Evolutionary conservation across 2,797 vertebrate genomes (phyloP).

Genomic region (Anabacerthia variegaticeps): DNA sequence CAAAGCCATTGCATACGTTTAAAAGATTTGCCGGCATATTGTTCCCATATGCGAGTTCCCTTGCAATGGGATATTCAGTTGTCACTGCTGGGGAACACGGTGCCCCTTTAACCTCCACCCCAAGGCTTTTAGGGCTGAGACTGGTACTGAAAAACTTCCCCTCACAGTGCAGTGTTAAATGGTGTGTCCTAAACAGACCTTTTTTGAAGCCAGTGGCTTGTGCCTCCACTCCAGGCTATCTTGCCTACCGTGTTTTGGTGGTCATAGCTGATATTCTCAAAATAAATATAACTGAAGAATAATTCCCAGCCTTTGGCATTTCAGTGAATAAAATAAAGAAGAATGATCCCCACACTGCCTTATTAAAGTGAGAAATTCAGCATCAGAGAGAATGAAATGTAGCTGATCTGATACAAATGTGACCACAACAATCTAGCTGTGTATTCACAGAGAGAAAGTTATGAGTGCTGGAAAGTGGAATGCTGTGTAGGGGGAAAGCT

Average conservation of each 20-base stretch:
- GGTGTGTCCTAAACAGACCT: not conserved
- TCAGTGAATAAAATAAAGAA: not conserved
- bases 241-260: not conserved
- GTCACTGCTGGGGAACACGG: slow-evolving; percentile 39
- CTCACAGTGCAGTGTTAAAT: not conserved
- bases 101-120: slow-evolving; percentile 68
- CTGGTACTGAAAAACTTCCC: slow-evolving; percentile 20
- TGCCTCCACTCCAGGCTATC: not conserved
- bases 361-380: not conserved
- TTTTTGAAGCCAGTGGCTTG: not conserved
- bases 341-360: not conserved
- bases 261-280: not conserved
- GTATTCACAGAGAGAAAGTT: slow-evolving; percentile 35
- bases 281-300: not conserved
- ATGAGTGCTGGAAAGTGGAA: slow-evolving; percentile 26
- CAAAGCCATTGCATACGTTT: slow-evolving; percentile 58
- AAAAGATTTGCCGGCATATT: slow-evolving; percentile 63
- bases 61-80: slow-evolving; percentile 59
- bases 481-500: not conserved
- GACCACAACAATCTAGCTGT: not conserved
- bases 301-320: not conserved
- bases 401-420: not conserved
- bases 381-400: not conserved
- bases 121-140: not conserved
- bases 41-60: slow-evolving; percentile 67